Percentiles rank a stretch among this genome's conserved stretches.
These are phyloP conservation scores for Shinisaurus crocodilurus DNA, from an alignment of 2,113 vertebrate species.

Conservation along the genomic window DNA sequence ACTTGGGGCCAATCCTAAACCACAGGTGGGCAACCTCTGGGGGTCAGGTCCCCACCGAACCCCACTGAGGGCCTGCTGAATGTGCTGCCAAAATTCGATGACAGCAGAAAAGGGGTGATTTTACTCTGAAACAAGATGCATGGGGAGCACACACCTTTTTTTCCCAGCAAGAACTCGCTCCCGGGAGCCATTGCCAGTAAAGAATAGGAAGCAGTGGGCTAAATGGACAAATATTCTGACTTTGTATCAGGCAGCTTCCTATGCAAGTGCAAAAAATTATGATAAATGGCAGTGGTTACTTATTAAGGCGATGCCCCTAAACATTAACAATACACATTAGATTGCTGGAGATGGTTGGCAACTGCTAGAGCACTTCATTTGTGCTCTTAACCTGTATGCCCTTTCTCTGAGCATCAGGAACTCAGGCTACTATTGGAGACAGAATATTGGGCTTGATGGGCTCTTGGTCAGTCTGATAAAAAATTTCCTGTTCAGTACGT, in stretches of 20 bases:
- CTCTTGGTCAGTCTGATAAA: neutral
- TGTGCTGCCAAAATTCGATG: too few species aligned
- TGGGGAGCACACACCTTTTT: too few species aligned
- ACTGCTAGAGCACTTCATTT: neutral
- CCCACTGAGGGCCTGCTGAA: too few species aligned
- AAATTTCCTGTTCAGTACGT: rapidly evolving
- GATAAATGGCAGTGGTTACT: neutral
- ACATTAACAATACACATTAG: neutral
- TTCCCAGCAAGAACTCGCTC: too few species aligned
- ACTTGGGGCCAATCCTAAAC: neutral
- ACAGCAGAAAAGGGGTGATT: too few species aligned
- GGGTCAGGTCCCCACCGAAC: too few species aligned
- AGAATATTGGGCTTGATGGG: neutral
- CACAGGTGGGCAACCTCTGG: too few species aligned
- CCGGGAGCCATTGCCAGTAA: too few species aligned
- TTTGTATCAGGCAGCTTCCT: neutral
- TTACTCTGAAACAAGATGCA: too few species aligned
- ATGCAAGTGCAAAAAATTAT: neutral
- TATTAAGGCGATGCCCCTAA: neutral
- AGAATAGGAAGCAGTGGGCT: neutral
- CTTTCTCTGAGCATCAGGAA: neutral
- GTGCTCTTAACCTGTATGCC: neutral
- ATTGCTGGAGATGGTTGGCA: neutral
- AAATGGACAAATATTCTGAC: neutral
- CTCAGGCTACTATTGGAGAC: neutral